A percentile compares a stretch with the other conserved stretches of the same genome.
Evolutionary conservation across 2,113 vertebrate genomes (phyloP).

Genomic region (Mirza zaza): DNA sequence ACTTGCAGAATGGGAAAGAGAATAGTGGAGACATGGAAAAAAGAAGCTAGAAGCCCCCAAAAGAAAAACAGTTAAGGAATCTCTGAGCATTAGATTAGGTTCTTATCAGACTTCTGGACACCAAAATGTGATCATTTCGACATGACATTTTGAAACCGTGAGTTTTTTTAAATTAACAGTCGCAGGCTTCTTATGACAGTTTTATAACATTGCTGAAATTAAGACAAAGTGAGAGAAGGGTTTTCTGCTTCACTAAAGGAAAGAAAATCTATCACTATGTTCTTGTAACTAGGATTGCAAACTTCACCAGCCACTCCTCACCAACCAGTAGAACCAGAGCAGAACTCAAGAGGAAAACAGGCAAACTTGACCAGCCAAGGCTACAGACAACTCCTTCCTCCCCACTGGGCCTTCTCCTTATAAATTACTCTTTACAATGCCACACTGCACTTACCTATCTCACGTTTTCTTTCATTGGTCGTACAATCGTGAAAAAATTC

Average conservation of each 20-base stretch:
- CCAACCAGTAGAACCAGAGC: neutral
- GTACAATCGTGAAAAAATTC: constrained; percentile 99
- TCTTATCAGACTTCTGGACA: neutral
- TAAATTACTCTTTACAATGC: neutral
- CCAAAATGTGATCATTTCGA: neutral
- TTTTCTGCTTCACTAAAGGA: neutral
- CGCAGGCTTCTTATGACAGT: neutral
- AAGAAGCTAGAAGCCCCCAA: neutral
- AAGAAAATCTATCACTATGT: neutral
- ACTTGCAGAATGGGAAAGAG: neutral
- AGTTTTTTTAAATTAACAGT: neutral
- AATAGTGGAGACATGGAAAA: neutral
- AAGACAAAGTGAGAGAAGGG: neutral
- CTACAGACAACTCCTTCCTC: neutral
- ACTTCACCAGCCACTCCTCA: neutral
- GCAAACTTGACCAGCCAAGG: neutral
- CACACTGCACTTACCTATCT: constrained; percentile 91
- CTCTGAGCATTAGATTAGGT: neutral
- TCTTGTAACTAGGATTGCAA: neutral
- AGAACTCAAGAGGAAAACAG: neutral
- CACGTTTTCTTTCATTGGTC: constrained; percentile 96
- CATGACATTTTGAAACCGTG: no score
- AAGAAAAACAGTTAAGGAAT: neutral
- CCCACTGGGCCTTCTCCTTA: neutral
- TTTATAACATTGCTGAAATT: neutral